Conservation (phyloP, 1,140 invertebrate species). For the Brachionus plicatilis region DNA sequence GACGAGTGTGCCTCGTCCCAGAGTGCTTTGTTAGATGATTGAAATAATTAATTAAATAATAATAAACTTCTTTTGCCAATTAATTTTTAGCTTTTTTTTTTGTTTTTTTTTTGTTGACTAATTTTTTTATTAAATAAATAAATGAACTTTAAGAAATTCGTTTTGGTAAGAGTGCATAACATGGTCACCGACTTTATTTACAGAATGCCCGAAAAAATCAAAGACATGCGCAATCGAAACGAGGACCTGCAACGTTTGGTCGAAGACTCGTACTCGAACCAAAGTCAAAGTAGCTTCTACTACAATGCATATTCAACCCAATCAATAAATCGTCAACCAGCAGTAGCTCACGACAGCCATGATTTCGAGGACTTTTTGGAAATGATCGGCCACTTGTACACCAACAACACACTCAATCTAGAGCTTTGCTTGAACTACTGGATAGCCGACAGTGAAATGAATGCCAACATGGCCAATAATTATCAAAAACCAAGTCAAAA, state of each 20-base stretch:
- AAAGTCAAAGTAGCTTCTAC: neutral
- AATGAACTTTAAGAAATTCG: slow-evolving; percentile 62
- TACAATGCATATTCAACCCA: neutral
- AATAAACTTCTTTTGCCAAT: neutral
- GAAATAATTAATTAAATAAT: too few relatives aligned
- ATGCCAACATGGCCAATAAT: slow-evolving; percentile 2
- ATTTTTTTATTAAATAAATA: neutral
- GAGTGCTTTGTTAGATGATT: slow-evolving; percentile 38
- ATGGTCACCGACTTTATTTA: slow-evolving; percentile 86
- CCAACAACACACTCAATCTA: slow-evolving; percentile 66
- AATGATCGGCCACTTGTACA: slow-evolving; percentile 71
- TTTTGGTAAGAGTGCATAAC: slow-evolving; percentile 73
- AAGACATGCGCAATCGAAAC: slow-evolving; percentile 15
- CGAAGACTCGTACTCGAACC: slow-evolving; percentile 8
- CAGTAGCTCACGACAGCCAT: slow-evolving; percentile 64
- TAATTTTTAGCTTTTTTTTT: neutral
- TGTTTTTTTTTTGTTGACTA: neutral
- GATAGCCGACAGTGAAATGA: slow-evolving; percentile 42
- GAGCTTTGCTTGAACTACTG: slow-evolving; percentile 69
- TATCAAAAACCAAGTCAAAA: slow-evolving; percentile 50
- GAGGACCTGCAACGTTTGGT: slow-evolving; percentile 18
- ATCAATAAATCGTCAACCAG: neutral
- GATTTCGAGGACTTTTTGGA: slow-evolving; percentile 76
- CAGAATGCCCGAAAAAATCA: slow-evolving; percentile 77
- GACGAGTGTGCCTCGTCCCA: neutral